These are phyloP conservation scores for Clarias laeviceps DNA, from an alignment of 2,797 vertebrate genomes.

Conservation along the genomic window DNA sequence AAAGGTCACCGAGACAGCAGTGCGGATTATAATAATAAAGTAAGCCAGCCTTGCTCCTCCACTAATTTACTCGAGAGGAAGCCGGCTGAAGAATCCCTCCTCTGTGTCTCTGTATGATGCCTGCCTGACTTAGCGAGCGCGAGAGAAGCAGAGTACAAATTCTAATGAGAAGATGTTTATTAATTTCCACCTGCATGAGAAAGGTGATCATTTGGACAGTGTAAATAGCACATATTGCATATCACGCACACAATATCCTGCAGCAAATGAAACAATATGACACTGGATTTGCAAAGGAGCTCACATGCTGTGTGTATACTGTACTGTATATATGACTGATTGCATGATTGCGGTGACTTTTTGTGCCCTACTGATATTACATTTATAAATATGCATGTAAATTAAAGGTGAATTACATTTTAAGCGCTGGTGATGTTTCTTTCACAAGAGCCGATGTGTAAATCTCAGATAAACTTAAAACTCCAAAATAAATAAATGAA, in stretches of 20 bases:
- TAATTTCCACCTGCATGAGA: slow-evolving; percentile 37
- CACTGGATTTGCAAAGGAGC: background rate
- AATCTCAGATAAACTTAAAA: background rate
- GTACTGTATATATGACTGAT: background rate
- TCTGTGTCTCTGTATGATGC: slow-evolving; percentile 37
- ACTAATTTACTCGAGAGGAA: slow-evolving; percentile 65
- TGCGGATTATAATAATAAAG: slow-evolving; percentile 81
- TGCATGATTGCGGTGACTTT: background rate
- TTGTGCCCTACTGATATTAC: slow-evolving; percentile 19
- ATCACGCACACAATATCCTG: slow-evolving; percentile 18
- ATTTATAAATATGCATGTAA: slow-evolving; percentile 15
- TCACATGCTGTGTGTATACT: background rate
- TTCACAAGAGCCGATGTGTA: background rate
- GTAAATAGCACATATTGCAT: slow-evolving; percentile 29
- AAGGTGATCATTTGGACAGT: slow-evolving; percentile 46
- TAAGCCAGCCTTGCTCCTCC: slow-evolving; percentile 66
- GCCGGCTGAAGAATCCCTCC: slow-evolving; percentile 45
- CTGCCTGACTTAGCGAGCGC: slow-evolving; percentile 13
- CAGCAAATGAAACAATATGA: slow-evolving; percentile 33
- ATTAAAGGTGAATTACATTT: slow-evolving; percentile 7
- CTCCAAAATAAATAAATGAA: too few relatives aligned
- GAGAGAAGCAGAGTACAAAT: slow-evolving; percentile 20
- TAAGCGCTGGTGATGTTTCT: background rate
- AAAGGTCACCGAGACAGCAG: slow-evolving; percentile 79
- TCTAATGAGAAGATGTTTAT: slow-evolving; percentile 43